Evolutionary conservation across 2,113 vertebrate species (phyloP), one percentile per base, ranked within the genome.

Genomic region (Calypte anna): DNA sequence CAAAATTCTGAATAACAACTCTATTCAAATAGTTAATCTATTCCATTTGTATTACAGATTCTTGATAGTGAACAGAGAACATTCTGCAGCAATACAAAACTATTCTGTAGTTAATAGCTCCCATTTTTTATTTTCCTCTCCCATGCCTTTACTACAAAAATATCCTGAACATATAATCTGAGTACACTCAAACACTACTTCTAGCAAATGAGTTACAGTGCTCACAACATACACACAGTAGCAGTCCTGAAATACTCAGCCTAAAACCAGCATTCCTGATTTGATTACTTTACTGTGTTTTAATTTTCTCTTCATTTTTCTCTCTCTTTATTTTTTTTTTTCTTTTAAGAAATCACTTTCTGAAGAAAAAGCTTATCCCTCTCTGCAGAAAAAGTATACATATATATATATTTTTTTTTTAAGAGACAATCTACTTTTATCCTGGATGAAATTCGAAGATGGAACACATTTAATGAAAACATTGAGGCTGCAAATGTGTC

Each of bases 21-120:
- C 76, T 62, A 70, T 88, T 92, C 61, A 80, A 82, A 91, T 14
- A 93, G 82, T 59, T 95, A 83, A 83, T 83, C 82, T 80, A 38
- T 92, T 93, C 91, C 80, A 86, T 86, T 97, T 83, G 76, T 91
- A 54, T 87, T 88, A 51, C 61, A 74, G 76, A 77, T 46, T 50
- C 68, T 94, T 3, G 6, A 61, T 86, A 54, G 82, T 14, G 76
- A 95, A 78, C 57, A 72, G 68, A 90, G 91, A 67, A 83, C 48
- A 57, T 6, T 38, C 57, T 59, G 79, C 79, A 91, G 90, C 79
- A 86, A 70, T n/a, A 91, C 63, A 80, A 80, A 95, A 81, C 51
- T 61, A 93, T 54, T 59, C 74, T 1, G 4, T 2, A 40, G 72
- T 74, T 90, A 93, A 91, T 25, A 78, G 80, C 66, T 83, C 31